Evolutionary conservation across 92 coral and sea anemone species (phyloP).

Genomic region (Siderastrea radians): DNA sequence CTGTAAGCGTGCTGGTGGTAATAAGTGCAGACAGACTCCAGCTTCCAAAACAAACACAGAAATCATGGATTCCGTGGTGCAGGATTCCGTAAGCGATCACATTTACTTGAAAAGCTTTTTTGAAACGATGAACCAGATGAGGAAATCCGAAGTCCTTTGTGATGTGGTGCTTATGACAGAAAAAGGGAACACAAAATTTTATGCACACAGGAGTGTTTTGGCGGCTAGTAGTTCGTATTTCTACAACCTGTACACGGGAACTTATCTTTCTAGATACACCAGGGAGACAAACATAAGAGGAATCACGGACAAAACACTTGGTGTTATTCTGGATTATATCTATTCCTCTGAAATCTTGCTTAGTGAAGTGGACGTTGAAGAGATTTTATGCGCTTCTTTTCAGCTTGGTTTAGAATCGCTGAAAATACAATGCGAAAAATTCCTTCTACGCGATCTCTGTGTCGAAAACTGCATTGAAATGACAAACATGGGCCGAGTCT

Average conservation of each 20-base stretch:
- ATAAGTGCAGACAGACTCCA: no score
- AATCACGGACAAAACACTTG: slow-evolving; percentile 69
- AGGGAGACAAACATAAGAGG: slow-evolving; percentile 80
- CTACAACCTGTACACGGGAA: slow-evolving; percentile 78
- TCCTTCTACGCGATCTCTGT: slow-evolving; percentile 70
- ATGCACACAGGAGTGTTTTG: slow-evolving; percentile 89
- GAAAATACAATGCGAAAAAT: slow-evolving; percentile 70
- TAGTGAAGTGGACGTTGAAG: slow-evolving; percentile 75
- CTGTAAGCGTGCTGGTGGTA: slow-evolving; percentile 32
- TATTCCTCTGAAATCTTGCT: slow-evolving; percentile 80
- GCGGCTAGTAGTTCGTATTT: slow-evolving; percentile 94
- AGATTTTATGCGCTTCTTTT: slow-evolving; percentile 75
- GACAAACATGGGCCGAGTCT: slow-evolving; percentile 72
- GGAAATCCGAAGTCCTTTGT: slow-evolving; percentile 79
- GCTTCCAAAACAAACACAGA: slow-evolving; percentile 2
- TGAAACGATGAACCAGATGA: slow-evolving; percentile 76
- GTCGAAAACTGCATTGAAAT: slow-evolving; percentile 86
- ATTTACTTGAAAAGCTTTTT: slow-evolving; percentile 50
- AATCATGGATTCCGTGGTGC: slow-evolving; percentile 19
- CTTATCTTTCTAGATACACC: slow-evolving; percentile 69
- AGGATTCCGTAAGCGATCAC: slow-evolving; percentile 39
- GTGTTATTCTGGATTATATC: slow-evolving; percentile 70
- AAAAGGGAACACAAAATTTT: slow-evolving; percentile 71
- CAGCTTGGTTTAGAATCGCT: slow-evolving; percentile 79
- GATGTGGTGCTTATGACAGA: slow-evolving; percentile 86